These are phyloP conservation scores for Pholis gunnellus DNA, from an alignment of 2,113 vertebrate genomes.

Conservation along the genomic window DNA sequence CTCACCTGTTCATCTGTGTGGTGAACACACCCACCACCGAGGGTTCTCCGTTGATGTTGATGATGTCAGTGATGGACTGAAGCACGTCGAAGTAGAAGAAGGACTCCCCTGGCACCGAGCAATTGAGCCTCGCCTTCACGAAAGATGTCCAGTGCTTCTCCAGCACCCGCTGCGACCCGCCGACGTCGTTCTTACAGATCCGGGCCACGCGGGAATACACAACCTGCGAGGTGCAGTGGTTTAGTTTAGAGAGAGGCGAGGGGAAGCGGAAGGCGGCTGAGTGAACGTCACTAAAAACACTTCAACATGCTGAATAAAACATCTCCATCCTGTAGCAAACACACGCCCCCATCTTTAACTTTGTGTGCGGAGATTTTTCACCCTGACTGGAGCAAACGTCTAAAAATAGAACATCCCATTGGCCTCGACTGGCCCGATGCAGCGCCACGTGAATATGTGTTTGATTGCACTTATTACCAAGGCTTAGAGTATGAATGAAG, in stretches of 20 bases:
- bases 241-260: constrained; percentile 34
- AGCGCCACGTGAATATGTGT: constrained; percentile 10
- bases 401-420: not conserved
- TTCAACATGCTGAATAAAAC: constrained; percentile 77
- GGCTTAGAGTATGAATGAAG: constrained; percentile 66
- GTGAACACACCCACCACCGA: constrained; percentile 95
- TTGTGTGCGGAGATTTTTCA: constrained; percentile 37
- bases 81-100: constrained; percentile 99
- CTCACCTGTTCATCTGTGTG: constrained; percentile 98
- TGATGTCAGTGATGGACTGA: constrained; percentile 96
- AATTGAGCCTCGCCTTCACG: constrained; percentile 96
- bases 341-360: constrained; percentile 43
- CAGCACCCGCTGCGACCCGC: constrained; percentile 97
- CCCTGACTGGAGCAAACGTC: constrained; percentile 41
- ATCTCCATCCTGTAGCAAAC: constrained; percentile 69
- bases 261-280: constrained; percentile 44
- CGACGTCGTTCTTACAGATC: constrained; percentile 98
- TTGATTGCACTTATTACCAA: constrained; percentile 63
- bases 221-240: constrained; percentile 81
- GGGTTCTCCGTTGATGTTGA: constrained; percentile 91
- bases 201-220: constrained; percentile 98
- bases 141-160: constrained; percentile 99
- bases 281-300: constrained; percentile 69
- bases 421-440: constrained; percentile 13
- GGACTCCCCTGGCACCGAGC: constrained; percentile 96